These are phyloP conservation scores for Callaeas wilsoni DNA, from an alignment of 2,113 vertebrate genomes.

Conservation along the genomic window DNA sequence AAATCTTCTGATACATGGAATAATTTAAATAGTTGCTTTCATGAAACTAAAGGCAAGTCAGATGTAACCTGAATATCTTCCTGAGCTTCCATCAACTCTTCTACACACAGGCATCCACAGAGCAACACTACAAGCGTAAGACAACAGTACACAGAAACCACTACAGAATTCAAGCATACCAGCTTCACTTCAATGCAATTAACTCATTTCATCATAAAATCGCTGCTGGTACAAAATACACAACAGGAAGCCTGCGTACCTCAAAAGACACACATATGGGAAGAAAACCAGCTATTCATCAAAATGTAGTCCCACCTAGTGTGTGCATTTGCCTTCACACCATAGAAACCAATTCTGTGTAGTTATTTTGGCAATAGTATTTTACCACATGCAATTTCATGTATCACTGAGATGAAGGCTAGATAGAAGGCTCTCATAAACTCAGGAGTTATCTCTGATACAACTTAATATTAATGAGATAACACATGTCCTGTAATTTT, in stretches of 20 bases:
- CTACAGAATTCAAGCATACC: neutral
- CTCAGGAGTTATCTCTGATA: neutral
- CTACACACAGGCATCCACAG: neutral
- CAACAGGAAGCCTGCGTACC: neutral
- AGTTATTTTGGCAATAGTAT: neutral
- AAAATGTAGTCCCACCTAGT: neutral
- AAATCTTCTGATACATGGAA: neutral
- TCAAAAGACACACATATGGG: neutral
- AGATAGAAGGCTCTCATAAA: neutral
- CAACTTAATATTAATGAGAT: neutral
- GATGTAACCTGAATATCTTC: neutral
- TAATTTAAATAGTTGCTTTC: neutral
- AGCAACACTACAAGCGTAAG: neutral
- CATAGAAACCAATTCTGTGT: neutral
- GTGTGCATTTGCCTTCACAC: neutral
- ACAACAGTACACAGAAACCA: neutral
- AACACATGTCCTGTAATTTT: neutral
- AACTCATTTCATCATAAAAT: neutral
- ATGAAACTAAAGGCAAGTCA: neutral
- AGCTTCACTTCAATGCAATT: neutral
- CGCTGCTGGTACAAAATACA: neutral
- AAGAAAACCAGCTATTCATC: neutral
- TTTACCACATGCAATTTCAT: neutral
- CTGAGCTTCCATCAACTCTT: neutral
- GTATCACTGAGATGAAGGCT: neutral